These are phyloP conservation scores for Trematomus bernacchii DNA, from an alignment of 2,797 vertebrate species.

Conservation along the genomic window DNA sequence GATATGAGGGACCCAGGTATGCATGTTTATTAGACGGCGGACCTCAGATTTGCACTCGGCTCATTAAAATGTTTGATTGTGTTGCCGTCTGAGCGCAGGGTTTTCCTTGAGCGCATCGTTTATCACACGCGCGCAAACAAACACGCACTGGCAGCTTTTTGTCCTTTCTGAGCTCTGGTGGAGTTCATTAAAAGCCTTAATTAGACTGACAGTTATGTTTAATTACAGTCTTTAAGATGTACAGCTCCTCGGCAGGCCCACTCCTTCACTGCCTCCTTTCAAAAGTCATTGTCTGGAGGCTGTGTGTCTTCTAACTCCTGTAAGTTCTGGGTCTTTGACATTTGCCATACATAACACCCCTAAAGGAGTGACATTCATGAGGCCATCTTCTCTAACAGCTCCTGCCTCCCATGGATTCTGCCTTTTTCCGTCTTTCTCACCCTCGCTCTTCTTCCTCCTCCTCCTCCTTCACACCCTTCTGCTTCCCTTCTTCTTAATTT, in stretches of 20 bases:
- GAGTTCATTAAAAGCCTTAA: slow-evolving; percentile 87
- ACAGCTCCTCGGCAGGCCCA: slow-evolving; percentile 72
- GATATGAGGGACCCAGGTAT: slow-evolving; percentile 50
- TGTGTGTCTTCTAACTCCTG: slow-evolving; percentile 48
- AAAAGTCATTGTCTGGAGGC: slow-evolving; percentile 52
- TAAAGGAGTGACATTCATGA: slow-evolving; percentile 71
- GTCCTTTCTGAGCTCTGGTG: slow-evolving; percentile 71
- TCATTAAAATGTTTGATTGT: slow-evolving; percentile 75
- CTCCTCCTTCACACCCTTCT: slow-evolving; percentile 64
- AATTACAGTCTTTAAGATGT: slow-evolving; percentile 87
- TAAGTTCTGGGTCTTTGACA: slow-evolving; percentile 60
- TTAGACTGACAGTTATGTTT: slow-evolving; percentile 85
- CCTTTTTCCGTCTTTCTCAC: slow-evolving; percentile 45
- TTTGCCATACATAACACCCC: slow-evolving; percentile 68
- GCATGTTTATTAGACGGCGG: slow-evolving; percentile 62
- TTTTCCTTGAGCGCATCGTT: slow-evolving; percentile 54
- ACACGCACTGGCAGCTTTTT: slow-evolving; percentile 66
- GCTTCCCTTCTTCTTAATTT: slow-evolving; percentile 81
- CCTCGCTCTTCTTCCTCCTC: slow-evolving; percentile 45
- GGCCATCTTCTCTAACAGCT: slow-evolving; percentile 36
- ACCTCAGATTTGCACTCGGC: slow-evolving; percentile 56
- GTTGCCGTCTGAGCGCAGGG: slow-evolving; percentile 42
- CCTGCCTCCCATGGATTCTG: slow-evolving; percentile 49
- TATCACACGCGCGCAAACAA: slow-evolving; percentile 58
- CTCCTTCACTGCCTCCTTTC: slow-evolving; percentile 67